These are phyloP conservation scores for Gorsachius magnificus DNA, from an alignment of 2,797 vertebrate species.

Conservation along the genomic window DNA sequence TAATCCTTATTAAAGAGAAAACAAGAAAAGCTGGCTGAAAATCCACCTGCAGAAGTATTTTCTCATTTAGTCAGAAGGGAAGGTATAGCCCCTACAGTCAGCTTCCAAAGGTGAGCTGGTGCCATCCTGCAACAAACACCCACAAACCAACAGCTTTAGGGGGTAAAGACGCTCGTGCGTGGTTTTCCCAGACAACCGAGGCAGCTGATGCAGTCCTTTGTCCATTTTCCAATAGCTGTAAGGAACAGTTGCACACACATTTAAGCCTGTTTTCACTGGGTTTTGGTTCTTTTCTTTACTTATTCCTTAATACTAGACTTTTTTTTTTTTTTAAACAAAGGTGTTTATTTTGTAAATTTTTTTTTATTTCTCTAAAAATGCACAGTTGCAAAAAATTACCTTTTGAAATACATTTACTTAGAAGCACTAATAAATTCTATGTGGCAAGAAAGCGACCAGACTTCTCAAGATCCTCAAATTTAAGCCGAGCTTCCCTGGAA, in stretches of 20 bases:
- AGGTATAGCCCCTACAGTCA: not conserved
- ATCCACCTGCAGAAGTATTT: not conserved
- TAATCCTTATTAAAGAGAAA: not conserved
- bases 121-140: not conserved
- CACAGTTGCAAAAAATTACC: conserved; percentile 68
- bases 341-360: conserved; percentile 67
- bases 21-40: not conserved
- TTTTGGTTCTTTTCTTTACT: too few species aligned
- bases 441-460: conserved; percentile 47
- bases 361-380: conserved; percentile 71
- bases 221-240: not conserved
- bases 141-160: fast-evolving
- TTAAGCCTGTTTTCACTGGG: not conserved
- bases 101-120: not conserved
- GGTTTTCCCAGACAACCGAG: not conserved
- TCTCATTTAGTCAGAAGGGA: not conserved
- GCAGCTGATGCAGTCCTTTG: too few species aligned
- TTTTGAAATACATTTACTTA: conserved; percentile 59
- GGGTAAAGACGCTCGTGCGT: fast-evolving
- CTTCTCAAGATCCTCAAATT: not conserved
- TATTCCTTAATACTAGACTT: not conserved
- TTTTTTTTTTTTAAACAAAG: conserved; percentile 53
- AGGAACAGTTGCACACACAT: not conserved
- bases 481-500: not conserved
- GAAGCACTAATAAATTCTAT: conserved; percentile 43